phyloP scores from a whole-genome alignment of 2,888 invertebrate species.

The Torymus texanus region DNA sequence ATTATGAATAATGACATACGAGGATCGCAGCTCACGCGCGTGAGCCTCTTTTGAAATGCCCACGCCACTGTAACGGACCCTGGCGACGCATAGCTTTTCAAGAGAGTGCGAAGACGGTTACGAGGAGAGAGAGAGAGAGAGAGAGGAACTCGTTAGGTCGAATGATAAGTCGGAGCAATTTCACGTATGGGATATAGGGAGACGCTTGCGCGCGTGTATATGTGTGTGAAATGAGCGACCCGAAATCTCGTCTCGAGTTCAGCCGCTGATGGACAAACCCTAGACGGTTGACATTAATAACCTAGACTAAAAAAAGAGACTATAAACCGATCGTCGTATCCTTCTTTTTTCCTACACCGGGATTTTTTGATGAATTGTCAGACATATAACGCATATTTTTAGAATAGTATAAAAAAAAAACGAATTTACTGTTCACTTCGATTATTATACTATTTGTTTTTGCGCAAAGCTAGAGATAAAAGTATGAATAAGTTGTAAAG shows the following conservation, averaged over 20 bases:
- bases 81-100: slow-evolving; percentile 58
- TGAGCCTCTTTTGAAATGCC: slow-evolving; percentile 42
- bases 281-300: slow-evolving; percentile 55
- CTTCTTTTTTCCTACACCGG: background rate
- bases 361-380: too few relatives aligned
- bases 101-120: slow-evolving; percentile 67
- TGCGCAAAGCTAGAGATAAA: too few relatives aligned
- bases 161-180: slow-evolving; percentile 74
- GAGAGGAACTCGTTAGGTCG: slow-evolving; percentile 70
- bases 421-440: too few relatives aligned
- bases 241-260: slow-evolving; percentile 26
- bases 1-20: slow-evolving; percentile 54
- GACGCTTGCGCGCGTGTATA: background rate
- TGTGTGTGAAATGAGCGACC: slow-evolving; percentile 35
- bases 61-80: slow-evolving; percentile 60
- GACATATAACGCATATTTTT: too few relatives aligned
- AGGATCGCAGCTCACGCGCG: slow-evolving; percentile 29
- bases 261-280: slow-evolving; percentile 37
- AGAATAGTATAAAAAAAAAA: too few relatives aligned
- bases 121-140: slow-evolving; percentile 54
- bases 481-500: background rate
- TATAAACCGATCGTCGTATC: background rate
- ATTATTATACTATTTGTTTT: too few relatives aligned
- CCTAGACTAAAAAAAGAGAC: slow-evolving; percentile 6
- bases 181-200: slow-evolving; percentile 59